Evolutionary conservation across 2,113 vertebrate species (phyloP).

Genomic region (Ceyx cyanopectus): DNA sequence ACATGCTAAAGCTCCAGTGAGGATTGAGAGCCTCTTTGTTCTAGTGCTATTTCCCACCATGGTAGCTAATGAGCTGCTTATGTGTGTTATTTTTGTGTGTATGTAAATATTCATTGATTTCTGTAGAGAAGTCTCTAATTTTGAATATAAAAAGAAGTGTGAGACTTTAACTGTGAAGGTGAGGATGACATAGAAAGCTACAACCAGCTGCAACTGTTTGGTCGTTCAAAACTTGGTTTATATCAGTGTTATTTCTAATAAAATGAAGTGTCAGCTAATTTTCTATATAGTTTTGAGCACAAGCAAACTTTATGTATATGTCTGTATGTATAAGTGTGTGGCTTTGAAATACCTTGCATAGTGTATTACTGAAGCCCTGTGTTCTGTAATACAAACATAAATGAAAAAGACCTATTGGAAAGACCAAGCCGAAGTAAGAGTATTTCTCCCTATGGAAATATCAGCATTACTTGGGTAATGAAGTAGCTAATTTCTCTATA

Average conservation of each 20-base stretch:
- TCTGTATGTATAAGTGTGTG: neutral
- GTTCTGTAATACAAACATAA: neutral
- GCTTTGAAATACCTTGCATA: neutral
- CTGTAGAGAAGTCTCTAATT: neutral
- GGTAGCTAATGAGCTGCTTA: neutral
- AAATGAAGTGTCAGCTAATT: neutral
- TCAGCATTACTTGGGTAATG: conserved; percentile 53
- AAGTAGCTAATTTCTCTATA: conserved; percentile 52
- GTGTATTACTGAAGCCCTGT: neutral
- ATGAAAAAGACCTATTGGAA: neutral
- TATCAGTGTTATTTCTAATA: neutral
- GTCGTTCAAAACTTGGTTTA: neutral
- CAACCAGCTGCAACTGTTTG: neutral
- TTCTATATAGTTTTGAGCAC: neutral
- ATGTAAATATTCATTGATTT: neutral
- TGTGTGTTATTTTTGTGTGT: neutral
- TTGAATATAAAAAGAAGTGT: neutral
- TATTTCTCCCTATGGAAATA: conserved; percentile 36
- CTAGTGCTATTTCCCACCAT: neutral
- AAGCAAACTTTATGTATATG: neutral
- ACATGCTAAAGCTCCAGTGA: neutral
- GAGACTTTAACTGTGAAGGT: neutral
- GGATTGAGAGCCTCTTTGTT: neutral
- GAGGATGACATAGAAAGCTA: neutral
- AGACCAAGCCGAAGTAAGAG: neutral